These are phyloP conservation scores for Pardalotus punctatus DNA, from an alignment of 2,113 vertebrate genomes.

Conservation along the genomic window DNA sequence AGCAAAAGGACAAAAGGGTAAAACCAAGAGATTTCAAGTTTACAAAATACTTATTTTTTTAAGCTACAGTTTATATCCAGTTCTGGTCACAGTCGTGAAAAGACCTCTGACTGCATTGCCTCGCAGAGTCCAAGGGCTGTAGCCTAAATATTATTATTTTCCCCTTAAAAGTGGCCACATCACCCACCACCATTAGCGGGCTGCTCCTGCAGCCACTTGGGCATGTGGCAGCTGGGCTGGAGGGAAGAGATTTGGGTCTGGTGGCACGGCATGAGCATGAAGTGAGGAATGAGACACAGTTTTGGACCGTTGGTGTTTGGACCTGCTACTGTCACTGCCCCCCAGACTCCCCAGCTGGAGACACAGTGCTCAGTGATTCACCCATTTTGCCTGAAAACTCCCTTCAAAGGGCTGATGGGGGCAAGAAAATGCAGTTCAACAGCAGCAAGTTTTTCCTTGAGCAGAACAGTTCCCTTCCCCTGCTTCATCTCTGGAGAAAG, in stretches of 20 bases:
- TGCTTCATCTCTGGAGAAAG: neutral
- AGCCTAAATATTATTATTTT: neutral
- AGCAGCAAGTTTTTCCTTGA: neutral
- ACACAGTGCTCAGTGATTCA: neutral
- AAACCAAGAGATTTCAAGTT: constrained; percentile 70
- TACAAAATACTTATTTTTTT: constrained; percentile 47
- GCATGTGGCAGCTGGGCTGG: neutral
- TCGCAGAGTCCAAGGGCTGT: constrained; percentile 10
- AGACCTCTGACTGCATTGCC: constrained; percentile 21
- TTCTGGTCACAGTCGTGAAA: constrained; percentile 52
- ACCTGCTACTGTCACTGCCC: neutral
- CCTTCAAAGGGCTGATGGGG: neutral
- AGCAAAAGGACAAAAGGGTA: constrained; percentile 71
- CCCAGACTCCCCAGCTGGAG: neutral
- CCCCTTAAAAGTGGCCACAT: neutral
- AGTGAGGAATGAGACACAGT: neutral
- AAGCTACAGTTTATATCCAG: constrained; percentile 72
- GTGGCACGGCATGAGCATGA: neutral
- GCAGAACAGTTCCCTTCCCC: neutral
- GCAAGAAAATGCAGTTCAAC: neutral
- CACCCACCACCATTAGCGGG: neutral
- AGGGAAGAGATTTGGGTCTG: neutral
- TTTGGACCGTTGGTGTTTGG: neutral
- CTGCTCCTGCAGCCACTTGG: neutral
- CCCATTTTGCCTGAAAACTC: neutral